Evolutionary conservation across 2,113 vertebrate species (phyloP).

Genomic region (Limnothrissa miodon): DNA sequence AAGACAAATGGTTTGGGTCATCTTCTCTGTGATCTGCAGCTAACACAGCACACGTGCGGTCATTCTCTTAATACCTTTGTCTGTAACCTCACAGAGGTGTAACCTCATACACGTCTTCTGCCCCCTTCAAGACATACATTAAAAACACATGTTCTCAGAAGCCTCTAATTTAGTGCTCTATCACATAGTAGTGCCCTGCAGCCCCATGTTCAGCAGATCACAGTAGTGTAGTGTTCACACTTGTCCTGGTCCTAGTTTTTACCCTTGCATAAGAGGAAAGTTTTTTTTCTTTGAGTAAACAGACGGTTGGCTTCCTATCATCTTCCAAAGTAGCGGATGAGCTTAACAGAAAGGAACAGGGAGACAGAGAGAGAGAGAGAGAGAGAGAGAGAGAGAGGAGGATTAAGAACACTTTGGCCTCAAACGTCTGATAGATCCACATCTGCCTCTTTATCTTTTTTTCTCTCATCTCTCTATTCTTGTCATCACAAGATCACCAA

Average conservation of each 20-base stretch:
- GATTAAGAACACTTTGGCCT: constrained; percentile 19
- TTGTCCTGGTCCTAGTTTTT: background rate
- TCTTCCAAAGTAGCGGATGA: constrained; percentile 12
- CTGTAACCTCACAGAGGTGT: background rate
- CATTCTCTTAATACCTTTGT: background rate
- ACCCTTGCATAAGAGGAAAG: background rate
- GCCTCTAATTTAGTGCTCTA: background rate
- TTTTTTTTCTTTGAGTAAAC: background rate
- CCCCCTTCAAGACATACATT: background rate
- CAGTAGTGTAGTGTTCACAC: background rate
- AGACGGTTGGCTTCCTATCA: background rate
- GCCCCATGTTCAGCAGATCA: background rate
- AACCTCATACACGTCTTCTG: background rate
- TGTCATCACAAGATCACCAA: background rate
- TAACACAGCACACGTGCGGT: background rate
- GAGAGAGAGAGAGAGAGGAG: background rate
- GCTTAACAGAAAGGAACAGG: background rate
- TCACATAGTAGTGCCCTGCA: background rate
- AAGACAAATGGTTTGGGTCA: background rate
- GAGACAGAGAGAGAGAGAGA: background rate
- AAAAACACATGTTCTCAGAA: background rate
- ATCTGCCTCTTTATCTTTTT: background rate
- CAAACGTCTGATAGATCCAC: background rate
- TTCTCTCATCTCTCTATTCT: background rate
- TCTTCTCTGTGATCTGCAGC: background rate